Evolutionary conservation across 2,113 vertebrate species (phyloP).

Genomic region (Charina bottae): DNA sequence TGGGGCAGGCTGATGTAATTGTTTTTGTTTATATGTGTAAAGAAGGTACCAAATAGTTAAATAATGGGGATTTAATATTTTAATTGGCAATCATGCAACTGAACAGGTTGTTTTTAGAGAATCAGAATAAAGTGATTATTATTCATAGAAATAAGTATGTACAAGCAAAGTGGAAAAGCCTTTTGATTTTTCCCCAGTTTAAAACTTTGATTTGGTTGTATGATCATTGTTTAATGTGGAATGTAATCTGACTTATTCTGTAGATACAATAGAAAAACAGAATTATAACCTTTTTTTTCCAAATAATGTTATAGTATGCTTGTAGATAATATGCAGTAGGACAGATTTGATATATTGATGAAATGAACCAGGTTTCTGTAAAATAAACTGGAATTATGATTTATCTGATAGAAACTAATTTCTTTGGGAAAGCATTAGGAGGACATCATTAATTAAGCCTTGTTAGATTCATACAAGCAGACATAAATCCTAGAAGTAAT

Average conservation of each 20-base stretch:
- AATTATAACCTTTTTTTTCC: not conserved
- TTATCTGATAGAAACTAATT: conserved; percentile 78
- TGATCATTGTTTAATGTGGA: conserved; percentile 10
- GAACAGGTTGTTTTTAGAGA: not conserved
- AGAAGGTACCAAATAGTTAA: not conserved
- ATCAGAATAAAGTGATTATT: conserved; percentile 6
- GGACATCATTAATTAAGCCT: conserved; percentile 83
- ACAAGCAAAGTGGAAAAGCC: not conserved
- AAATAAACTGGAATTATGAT: conserved; percentile 77
- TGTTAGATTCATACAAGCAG: conserved; percentile 77
- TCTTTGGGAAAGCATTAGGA: conserved; percentile 79
- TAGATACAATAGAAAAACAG: conserved; percentile 20
- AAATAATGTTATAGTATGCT: conserved; percentile 19
- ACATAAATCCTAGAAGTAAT: conserved; percentile 81
- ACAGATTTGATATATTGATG: conserved; percentile 70
- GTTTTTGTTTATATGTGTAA: not conserved
- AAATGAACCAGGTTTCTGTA: conserved; percentile 70
- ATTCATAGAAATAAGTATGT: not conserved
- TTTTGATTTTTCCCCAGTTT: not conserved
- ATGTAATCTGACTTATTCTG: conserved; percentile 17
- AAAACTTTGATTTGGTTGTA: conserved; percentile 20
- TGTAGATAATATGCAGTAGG: conserved; percentile 43
- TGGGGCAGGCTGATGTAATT: not conserved
- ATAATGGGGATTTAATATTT: conserved; percentile 21
- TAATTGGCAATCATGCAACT: not conserved